Conservation (phyloP, 2,888 invertebrate genomes). For the Notodonta dromedarius region DNA sequence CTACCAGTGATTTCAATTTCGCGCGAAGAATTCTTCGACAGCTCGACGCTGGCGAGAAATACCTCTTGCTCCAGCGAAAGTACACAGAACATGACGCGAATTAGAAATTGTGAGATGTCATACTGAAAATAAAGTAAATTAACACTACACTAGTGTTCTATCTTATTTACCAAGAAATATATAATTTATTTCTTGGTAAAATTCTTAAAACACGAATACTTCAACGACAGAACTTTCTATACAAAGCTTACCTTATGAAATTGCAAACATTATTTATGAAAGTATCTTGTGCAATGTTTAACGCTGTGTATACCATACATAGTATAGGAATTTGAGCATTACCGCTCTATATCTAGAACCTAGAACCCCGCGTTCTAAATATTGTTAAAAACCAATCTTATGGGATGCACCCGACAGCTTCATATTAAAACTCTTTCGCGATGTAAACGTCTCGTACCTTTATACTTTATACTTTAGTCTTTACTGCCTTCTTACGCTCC, state of each 20-base stretch:
- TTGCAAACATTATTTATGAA: no score
- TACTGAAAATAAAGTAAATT: background rate
- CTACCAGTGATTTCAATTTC: constrained; percentile 74
- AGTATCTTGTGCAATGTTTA: no score
- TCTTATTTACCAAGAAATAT: no score
- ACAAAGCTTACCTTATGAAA: no score
- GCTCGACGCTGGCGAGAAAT: constrained; percentile 38
- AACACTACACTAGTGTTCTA: background rate
- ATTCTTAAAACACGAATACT: no score
- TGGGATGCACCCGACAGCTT: constrained; percentile 4
- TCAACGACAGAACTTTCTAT: no score
- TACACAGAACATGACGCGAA: constrained; percentile 48
- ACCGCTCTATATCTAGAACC: no score
- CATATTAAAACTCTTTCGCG: constrained; percentile 43
- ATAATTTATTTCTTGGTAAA: no score
- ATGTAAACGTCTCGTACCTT: constrained; percentile 21
- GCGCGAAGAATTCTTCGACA: constrained; percentile 55
- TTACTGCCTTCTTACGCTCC: constrained; percentile 44
- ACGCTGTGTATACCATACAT: no score
- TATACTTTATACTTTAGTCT: constrained; percentile 37
- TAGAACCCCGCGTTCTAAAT: background rate
- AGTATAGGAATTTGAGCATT: no score
- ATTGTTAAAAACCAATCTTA: background rate
- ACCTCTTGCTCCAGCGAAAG: constrained; percentile 50
- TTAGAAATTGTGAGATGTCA: constrained; percentile 22